Base-by-base conservation (phyloP, 2,113 vertebrate species). In the Forbesichthys papilliferus region DNA sequence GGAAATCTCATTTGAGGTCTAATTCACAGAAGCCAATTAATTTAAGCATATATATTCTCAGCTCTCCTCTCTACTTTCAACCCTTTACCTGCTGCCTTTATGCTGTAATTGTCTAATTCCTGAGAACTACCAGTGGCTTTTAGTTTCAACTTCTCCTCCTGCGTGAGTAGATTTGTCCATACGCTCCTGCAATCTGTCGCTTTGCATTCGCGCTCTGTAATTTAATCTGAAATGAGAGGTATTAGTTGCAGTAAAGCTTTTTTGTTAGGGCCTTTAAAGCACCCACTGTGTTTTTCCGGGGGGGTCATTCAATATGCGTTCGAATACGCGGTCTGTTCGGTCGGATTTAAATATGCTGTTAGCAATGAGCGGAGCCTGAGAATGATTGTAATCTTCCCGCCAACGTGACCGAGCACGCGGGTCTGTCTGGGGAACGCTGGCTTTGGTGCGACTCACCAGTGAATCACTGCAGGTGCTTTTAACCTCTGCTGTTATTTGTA, bases 171-270 rank as follows among this genome's bases (percentile, higher is more conserved):
- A 36, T 68, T 67, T 27, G 20, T 16, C 6, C n/a, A 52, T 18
- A n/a, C 48, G n/a, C 5, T 42, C 36, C 36, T 42, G 42, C 48
- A 11, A 49, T 61, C 34, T 47, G 9, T 72, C 77, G 61, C 59
- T 87, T 64, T 66, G 64, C 61, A 83, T 84, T 80, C 77, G 64
- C 60, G 48, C 73, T 63, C 78, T 75, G 74, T 82, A 83, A 88
- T 66, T 68, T 80, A 85, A 80, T 90, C 73, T 79, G 71, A 84
- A 87, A 87, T 86, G 75, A 86, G 73, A 65, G 74, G 80, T 89
- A 86, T 90, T 77, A 74, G 80, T 10, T 79, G 84, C 5, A 42
- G 36, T 78, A 83, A 85, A 82, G 76, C 36, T 42, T 71, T 75
- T 75, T 73, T 70, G 1, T 20, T 20, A 74, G 71, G 75, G 46